Conservation (phyloP, 2,113 vertebrate genomes). For the Origma solitaria region DNA sequence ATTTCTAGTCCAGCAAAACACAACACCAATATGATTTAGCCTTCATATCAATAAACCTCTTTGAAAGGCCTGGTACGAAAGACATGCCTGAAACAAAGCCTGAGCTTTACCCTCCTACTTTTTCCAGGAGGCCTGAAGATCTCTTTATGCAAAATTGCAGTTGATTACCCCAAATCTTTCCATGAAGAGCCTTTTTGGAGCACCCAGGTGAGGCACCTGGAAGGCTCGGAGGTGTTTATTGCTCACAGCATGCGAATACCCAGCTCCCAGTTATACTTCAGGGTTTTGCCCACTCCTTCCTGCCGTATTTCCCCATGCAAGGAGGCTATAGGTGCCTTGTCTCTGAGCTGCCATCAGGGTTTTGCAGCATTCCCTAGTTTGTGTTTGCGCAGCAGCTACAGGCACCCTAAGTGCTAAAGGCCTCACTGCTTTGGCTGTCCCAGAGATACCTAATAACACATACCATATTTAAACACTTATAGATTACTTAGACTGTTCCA, state of each 20-base stretch:
- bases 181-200: not conserved
- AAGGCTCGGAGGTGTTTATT: not conserved
- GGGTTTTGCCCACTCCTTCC: not conserved
- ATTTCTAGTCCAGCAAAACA: not conserved
- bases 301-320: not conserved
- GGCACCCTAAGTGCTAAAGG: not conserved
- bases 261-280: not conserved
- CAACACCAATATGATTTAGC: not conserved
- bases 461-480: not conserved
- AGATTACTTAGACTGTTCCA: not conserved
- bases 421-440: not conserved
- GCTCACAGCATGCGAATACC: accelerated
- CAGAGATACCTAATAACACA: not conserved
- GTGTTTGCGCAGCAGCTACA: not conserved
- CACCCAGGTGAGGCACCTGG: not conserved
- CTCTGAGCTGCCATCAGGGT: not conserved
- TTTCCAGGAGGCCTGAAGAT: not conserved
- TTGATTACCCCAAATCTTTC: not conserved
- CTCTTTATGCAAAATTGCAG: not conserved
- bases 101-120: not conserved
- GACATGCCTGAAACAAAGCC: not conserved
- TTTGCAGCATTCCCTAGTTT: not conserved
- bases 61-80: not conserved
- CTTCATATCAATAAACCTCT: not conserved
- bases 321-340: not conserved